Evolutionary conservation across 2,113 vertebrate genomes (phyloP), one percentile per base, ranked within the genome.

Genomic region (Poeciliopsis prolifica): DNA sequence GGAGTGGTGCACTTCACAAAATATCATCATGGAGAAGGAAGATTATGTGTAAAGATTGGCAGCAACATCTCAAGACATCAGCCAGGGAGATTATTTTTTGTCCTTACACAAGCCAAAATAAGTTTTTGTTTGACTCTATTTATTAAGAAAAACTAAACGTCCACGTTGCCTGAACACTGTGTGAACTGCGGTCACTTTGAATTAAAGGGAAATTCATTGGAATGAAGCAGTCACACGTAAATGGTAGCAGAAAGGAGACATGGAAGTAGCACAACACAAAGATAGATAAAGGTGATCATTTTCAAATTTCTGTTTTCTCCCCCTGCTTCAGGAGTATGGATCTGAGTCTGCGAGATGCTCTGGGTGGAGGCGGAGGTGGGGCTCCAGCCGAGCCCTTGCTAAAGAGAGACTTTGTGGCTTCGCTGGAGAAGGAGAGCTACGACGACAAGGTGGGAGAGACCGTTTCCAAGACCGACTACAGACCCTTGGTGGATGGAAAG

Each of bases 361-460:
- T 98, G 70, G 95, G 94, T 70, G 92, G 89, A 0, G 95, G 96
- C 37, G 90, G 88, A 86, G 93, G 3, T 80, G 95, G 82, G 78
- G 95, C 5, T 93, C 96, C 89, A 0, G 89, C 87, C 2, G 96
- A 95, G 1, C 92, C 95, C 65, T 75, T 91, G 31, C 91, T 98
- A 81, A 96, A 98, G 71, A 94, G 95, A 76, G 97, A 99, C 90
- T 98, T 97, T 72, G 94, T 98, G 0, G 95, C 95, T 68, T 88
- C 94, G 0, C 87, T 98, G 92, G 97, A 98, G 85, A 96, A 97
- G 0, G 96, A 97, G 92, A 92, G 93, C 15, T 98, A 94, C 26
- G 96, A 98, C 0, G 97, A 97, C 19, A 95, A 96, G 88, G 96
- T 97, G 5, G 97, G 96, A 14, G 97, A 98, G 91, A 95, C 92